A percentile compares a stretch with the other conserved stretches of the same genome.
Evolutionary conservation across 2,797 vertebrate genomes (phyloP).

Genomic region (Macropodus opercularis): DNA sequence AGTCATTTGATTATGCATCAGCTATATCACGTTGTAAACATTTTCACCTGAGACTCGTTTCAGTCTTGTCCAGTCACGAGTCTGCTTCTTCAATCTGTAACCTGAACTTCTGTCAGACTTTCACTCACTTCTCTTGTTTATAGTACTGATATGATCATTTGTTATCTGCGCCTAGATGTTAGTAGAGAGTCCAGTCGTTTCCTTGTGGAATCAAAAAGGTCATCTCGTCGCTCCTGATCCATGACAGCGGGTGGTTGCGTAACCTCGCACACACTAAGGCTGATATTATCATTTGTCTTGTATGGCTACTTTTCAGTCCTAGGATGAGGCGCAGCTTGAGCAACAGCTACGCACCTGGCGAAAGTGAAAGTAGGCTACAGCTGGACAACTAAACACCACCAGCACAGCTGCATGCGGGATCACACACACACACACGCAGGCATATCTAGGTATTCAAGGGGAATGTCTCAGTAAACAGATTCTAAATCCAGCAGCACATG

Average conservation of each 20-base stretch:
- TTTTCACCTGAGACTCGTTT: neutral
- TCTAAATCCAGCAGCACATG: neutral
- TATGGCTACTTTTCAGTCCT: neutral
- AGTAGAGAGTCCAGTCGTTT: too few species aligned
- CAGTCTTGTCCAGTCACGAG: neutral
- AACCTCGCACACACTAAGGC: neutral
- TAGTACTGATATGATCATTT: too few species aligned
- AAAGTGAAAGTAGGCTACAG: conserved; percentile 67
- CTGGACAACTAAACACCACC: neutral
- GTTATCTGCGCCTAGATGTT: too few species aligned
- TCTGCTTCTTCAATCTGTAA: neutral
- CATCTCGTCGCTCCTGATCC: neutral
- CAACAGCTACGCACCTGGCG: conserved; percentile 18
- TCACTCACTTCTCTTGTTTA: neutral
- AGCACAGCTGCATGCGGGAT: neutral
- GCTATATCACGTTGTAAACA: fast-evolving
- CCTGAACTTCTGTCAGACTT: neutral
- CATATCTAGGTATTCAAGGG: neutral
- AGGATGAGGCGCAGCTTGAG: neutral
- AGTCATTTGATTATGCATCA: neutral
- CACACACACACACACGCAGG: neutral
- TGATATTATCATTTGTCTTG: too few species aligned
- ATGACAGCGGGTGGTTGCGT: neutral
- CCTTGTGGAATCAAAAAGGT: neutral
- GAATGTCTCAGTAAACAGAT: neutral